Evolutionary conservation across 1,140 invertebrate species (phyloP), one percentile per base, ranked within the genome.

Genomic region (Cepaea nemoralis): DNA sequence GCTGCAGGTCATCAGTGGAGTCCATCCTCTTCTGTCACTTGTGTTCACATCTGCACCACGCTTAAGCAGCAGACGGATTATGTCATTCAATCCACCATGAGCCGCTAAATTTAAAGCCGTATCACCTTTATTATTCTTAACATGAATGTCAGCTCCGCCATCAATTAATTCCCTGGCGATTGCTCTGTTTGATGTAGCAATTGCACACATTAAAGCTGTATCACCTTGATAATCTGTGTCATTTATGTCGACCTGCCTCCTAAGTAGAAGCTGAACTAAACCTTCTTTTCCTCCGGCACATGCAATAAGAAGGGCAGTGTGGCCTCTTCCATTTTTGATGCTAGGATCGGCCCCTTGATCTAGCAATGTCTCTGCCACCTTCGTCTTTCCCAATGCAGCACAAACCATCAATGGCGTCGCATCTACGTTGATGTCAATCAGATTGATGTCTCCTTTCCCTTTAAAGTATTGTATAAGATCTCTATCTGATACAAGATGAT

Each of bases 121-220:
- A 40, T 63, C 75, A 33, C 55, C 55, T 63, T 77, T 63, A 27
- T 77, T 37, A 42, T 55, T 77, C 33, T 42, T 55, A 24, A 39
- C 22, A 35, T 77, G 50, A 59, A 77, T 77, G 31, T 77, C 75
- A 55, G 75, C 75, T 39, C 59, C 59, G 5, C 24, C 14, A 66
- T 63, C 75, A 37, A 77, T 63, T 3, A 77, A 35, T 35, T 59
- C 48, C 33, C 55, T 55, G 6, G 27, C 75, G 24, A 77, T 37
- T 37, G 1, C 24, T 33, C 66, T 35, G 24, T 63, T 35, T 2
- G 31, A 35, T 19, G 37, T 55, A n/a, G 55, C 48, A 77, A 77
- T 77, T 35, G 75, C 75, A 39, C 6, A 35, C 16, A 59, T 1
- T 6, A 77, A 33, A 63, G 31, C 33, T 37, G 50, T 77, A 33